Percentiles rank a stretch among this genome's conserved stretches.
Conservation (phyloP, 2,888 invertebrate species). For the Taenaris catops region DNA sequence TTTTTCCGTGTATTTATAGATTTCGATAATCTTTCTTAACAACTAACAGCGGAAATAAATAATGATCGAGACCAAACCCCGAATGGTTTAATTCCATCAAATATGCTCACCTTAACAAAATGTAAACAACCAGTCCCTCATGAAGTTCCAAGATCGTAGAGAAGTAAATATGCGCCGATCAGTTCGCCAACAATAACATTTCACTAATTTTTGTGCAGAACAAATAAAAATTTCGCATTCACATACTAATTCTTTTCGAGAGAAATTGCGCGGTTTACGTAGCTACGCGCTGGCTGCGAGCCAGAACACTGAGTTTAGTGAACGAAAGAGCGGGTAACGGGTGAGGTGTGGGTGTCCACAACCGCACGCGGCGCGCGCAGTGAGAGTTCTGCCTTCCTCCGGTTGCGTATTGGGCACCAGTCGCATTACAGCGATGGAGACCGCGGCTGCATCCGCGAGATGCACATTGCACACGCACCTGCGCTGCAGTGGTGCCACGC, state of each 20-base stretch:
- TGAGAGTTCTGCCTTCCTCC: conserved; percentile 63
- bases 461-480: conserved; percentile 44
- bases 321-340: conserved; percentile 30
- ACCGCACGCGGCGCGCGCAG: conserved; percentile 75
- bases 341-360: conserved; percentile 54
- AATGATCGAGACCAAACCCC: too few species aligned
- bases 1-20: too few species aligned
- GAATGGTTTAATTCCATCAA: too few species aligned
- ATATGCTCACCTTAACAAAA: conserved; percentile 20
- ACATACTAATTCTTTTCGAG: conserved; percentile 70
- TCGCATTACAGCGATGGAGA: conserved; percentile 35
- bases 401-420: conserved; percentile 35
- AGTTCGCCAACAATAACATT: conserved; percentile 60
- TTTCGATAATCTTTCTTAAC: too few species aligned
- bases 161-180: conserved; percentile 44
- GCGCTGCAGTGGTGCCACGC: conserved; percentile 23
- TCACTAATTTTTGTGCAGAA: conserved; percentile 64
- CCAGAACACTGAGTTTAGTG: conserved; percentile 49
- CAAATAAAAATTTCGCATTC: conserved; percentile 64
- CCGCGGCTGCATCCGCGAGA: conserved; percentile 49
- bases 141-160: conserved; percentile 52
- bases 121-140: conserved; percentile 52
- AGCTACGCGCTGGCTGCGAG: conserved; percentile 54
- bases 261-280: conserved; percentile 59
- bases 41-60: too few species aligned